Conservation (phyloP, 2,113 vertebrate species). For the Rhinichthys klamathensis region DNA sequence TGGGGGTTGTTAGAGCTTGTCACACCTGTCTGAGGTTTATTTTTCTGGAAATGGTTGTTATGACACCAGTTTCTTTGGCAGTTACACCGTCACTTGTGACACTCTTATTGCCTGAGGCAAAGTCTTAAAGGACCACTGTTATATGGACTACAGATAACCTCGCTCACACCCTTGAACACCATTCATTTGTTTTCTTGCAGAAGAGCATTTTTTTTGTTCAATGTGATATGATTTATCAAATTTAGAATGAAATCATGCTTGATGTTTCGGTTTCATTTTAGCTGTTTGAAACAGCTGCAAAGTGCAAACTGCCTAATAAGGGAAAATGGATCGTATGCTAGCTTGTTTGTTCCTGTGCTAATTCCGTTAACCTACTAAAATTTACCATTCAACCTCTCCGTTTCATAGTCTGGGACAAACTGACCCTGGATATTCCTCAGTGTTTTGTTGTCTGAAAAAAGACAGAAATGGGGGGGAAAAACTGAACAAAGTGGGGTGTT, state of each 20-base stretch:
- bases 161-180: background rate
- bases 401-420: background rate
- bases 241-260: background rate
- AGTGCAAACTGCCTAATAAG: background rate
- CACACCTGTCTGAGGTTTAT: background rate
- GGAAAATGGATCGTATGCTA: background rate
- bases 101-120: conserved; percentile 1
- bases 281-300: background rate
- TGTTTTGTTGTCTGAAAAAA: conserved; percentile 40
- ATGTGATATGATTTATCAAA: background rate
- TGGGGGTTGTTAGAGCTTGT: background rate
- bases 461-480: conserved; percentile 17
- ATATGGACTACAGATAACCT: background rate
- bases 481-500: conserved; percentile 70
- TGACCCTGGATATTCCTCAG: background rate
- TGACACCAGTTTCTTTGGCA: background rate
- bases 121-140: background rate
- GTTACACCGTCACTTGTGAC: background rate
- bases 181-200: background rate
- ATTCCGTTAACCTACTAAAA: background rate
- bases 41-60: background rate
- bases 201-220: background rate
- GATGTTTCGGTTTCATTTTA: background rate
- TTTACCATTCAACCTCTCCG: background rate
- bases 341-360: background rate